Evolutionary conservation across 2,888 invertebrate species (phyloP), one percentile per base, ranked within the genome.

Genomic region (Orchesella flavescens): DNA sequence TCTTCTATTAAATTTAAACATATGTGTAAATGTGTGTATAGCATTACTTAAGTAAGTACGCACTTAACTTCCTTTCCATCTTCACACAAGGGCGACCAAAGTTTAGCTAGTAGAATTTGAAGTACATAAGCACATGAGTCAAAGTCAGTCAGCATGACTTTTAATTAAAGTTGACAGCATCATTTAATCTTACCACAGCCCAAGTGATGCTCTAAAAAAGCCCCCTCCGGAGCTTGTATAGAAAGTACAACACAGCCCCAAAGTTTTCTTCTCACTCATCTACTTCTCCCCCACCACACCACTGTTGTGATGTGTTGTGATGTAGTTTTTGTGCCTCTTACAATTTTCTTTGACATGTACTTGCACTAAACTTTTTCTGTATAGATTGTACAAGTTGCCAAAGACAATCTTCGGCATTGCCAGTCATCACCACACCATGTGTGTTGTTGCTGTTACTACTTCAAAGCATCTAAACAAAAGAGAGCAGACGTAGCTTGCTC

Each of bases 101-200:
- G 34, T 49, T 49, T 49, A 49, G 49, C 49, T 19, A 13, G n/a
- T 57, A 55, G n/a, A 49, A 12, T 49, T 49, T 44, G 12, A 23
- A 61, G 44, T 4, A 46, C 21, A 34, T 44, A 21, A 49, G 53
- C 19, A 57, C 55, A 76, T 66, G 55, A 76, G 76, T 76, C 66
- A 66, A 61, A 61, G 24, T 75, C 75, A 83, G 81, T 73, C 85
- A 84, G 87, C 87, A 80, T 87, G 86, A 86, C 82, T 87, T 87
- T 87, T 87, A 87, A 87, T 87, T 87, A 87, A 87, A 84, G 84
- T 71, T 87, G 87, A 87, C 85, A 85, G 72, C 84, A 87, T 86
- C 87, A 74, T 83, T 83, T 84, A 74, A 85, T 87, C 85, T 55
- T 82, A 81, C 81, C 77, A 82, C 83, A 72, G 66, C 43, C 68